phyloP scores from a whole-genome alignment of 2,797 vertebrate species.

The Mormyrops attenuatus region DNA sequence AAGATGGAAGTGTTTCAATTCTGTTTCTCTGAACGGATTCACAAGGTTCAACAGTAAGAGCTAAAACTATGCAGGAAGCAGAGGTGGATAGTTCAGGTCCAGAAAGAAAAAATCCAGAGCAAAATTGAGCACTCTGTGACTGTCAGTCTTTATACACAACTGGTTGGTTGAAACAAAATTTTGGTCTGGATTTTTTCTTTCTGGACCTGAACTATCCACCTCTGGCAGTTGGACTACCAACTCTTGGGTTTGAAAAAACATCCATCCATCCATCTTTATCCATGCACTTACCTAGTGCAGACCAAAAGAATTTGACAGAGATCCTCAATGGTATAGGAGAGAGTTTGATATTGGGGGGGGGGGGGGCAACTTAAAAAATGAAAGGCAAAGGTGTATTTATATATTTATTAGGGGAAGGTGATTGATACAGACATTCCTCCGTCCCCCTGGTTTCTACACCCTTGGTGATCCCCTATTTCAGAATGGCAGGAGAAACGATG shows the following conservation, averaged over 20 bases:
- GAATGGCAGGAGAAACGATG: background rate
- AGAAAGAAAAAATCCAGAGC: background rate
- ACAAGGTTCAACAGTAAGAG: background rate
- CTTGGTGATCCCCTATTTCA: background rate
- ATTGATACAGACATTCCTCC: background rate
- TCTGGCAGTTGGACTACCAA: background rate
- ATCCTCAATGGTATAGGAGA: background rate
- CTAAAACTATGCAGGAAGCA: background rate
- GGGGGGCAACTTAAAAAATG: background rate
- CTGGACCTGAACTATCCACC: background rate
- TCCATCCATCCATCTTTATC: background rate
- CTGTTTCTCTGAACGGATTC: background rate
- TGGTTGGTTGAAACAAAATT: background rate
- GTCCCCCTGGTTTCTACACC: background rate
- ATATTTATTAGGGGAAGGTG: background rate
- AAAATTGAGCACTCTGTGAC: background rate
- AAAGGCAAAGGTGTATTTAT: background rate
- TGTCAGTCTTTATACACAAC: background rate
- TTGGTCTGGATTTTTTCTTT: background rate
- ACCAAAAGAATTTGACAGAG: background rate
- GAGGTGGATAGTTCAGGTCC: background rate
- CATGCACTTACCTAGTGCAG: background rate
- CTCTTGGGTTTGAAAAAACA: background rate
- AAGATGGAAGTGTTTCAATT: background rate
- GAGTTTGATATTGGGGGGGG: background rate